Base-by-base conservation (phyloP, 2,888 invertebrate genomes). In the Pimpla rufipes region DNA sequence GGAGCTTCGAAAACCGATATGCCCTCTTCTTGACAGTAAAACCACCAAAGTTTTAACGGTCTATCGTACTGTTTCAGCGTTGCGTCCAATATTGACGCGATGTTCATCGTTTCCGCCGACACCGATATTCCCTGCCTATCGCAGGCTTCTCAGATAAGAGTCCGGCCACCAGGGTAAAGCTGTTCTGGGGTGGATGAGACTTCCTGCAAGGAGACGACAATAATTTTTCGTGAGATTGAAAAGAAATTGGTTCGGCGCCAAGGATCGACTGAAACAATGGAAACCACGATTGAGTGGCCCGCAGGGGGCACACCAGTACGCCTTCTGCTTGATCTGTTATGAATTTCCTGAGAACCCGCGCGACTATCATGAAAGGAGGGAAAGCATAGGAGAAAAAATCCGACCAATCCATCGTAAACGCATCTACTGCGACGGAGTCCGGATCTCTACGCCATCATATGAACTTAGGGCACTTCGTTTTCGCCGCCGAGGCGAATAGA, bases 201-300 rank as follows among this genome's bases (percentile, higher is more conserved):
- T 45, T 10, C 64, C 79, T 83, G 47, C 29, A 66, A 37, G 62
- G 74, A 37, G 79, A 78, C 8, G 29, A 29, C 29, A 29, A 47
- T 29, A 79, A 50, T 18, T 85, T n/a, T 21, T 16, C 13, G 35
- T 75, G 8, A 0, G 83, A 79, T n/a, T 77, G 10, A n/a, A 83
- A 83, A 55, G 13, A 10, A 35, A 76, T 45, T 0, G 83, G 79
- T 1, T 79, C 29, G 11, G 68, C 2, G 18, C 55, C 18, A 10
- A 83, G 37, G 23, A 79, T 47, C 7, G 77, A 78, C 42, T 16
- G 7, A 47, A 79, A 84, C 0, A 82, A 13, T 0, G 80, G 82
- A 18, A 79, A 84, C 83, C 84, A 84, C 1, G 79, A 23, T 23
- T 85, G 83, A 8, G 83, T 66, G 8, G 47, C 23, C 81, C 78